Evolutionary conservation across 2,113 vertebrate genomes (phyloP).

Genomic region (Spea bombifrons): DNA sequence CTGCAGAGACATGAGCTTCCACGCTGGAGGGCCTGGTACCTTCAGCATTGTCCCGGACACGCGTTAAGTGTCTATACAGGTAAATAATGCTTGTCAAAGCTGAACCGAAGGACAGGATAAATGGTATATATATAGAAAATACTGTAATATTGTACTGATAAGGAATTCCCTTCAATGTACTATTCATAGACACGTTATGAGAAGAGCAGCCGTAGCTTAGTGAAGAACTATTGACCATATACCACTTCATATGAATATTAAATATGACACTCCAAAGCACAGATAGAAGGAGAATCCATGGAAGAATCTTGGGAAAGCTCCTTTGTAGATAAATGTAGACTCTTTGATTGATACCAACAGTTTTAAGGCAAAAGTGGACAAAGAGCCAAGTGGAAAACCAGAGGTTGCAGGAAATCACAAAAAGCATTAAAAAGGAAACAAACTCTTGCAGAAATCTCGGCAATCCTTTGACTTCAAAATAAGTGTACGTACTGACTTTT

Average conservation of each 20-base stretch:
- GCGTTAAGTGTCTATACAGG: neutral
- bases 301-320: neutral
- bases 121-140: neutral
- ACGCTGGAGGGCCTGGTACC: neutral
- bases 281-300: neutral
- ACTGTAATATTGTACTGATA: too few species aligned
- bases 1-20: constrained; percentile 2
- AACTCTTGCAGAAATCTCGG: too few species aligned
- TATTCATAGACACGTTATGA: too few species aligned
- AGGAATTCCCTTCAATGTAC: too few species aligned
- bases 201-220: too few species aligned
- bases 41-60: neutral
- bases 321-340: constrained; percentile 6
- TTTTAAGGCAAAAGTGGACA: constrained; percentile 6
- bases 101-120: neutral
- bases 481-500: too few species aligned
- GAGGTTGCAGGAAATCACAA: neutral
- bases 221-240: neutral
- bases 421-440: too few species aligned
- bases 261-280: neutral
- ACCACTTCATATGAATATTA: neutral
- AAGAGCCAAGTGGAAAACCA: constrained; percentile 16
- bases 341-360: neutral
- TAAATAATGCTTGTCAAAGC: neutral
- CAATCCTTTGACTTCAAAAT: too few species aligned